phyloP scores from a whole-genome alignment of 2,888 invertebrate species.

The Dolichopus griseipennis region DNA sequence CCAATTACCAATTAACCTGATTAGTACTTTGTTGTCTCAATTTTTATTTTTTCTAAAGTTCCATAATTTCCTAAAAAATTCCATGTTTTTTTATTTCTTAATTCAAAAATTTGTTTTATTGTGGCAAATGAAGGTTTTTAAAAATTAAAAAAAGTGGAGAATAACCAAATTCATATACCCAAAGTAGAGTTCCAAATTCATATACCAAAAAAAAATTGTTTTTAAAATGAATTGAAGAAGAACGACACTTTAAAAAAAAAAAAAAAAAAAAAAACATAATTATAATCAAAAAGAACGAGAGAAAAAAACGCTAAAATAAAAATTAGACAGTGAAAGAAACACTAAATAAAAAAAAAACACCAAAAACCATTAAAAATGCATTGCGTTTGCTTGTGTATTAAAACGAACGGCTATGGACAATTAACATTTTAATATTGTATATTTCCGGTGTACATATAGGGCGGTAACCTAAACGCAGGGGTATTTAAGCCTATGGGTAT shows the following conservation, averaged over 20 bases:
- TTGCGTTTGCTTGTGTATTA: background rate
- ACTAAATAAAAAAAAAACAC: background rate
- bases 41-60: no score
- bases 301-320: background rate
- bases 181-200: no score
- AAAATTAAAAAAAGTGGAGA: no score
- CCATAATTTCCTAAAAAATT: no score
- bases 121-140: background rate
- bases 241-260: background rate
- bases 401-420: conserved; percentile 13
- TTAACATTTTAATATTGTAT: conserved; percentile 19
- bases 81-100: background rate
- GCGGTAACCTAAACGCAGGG: background rate
- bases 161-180: no score
- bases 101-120: background rate
- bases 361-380: background rate
- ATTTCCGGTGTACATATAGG: conserved; percentile 15
- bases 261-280: background rate
- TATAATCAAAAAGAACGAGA: background rate
- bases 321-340: background rate
- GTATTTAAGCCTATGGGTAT: background rate
- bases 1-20: no score
- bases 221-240: background rate
- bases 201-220: no score
- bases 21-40: no score